Conservation (phyloP, 1,140 invertebrate genomes). For the Mylabris phalerata region DNA sequence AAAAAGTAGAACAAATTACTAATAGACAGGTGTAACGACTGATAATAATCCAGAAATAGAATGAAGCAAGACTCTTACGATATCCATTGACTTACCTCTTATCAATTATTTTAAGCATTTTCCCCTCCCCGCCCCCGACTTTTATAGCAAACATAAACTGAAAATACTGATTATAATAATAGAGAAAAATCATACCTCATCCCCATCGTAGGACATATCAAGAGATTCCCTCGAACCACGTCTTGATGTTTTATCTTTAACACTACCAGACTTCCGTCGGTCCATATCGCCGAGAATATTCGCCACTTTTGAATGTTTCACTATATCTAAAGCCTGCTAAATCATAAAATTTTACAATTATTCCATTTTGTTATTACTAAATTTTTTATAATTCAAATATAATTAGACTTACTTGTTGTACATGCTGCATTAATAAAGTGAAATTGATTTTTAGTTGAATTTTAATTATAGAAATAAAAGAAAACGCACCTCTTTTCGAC, state of each 20-base stretch:
- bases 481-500: conserved; percentile 75
- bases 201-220: conserved; percentile 54
- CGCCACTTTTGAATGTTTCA: conserved; percentile 80
- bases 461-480: not conserved
- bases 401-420: conserved; percentile 51
- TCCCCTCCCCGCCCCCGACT: too few species aligned
- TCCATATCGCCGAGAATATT: conserved; percentile 53
- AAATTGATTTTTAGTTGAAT: conserved; percentile 30
- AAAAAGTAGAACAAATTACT: too few species aligned
- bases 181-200: conserved; percentile 49
- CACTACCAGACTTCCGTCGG: conserved; percentile 41
- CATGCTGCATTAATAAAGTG: conserved; percentile 46
- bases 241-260: conserved; percentile 43
- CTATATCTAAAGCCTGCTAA: conserved; percentile 74
- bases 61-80: too few species aligned
- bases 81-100: too few species aligned
- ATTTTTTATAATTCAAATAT: not conserved
- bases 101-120: too few species aligned
- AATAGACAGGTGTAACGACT: too few species aligned
- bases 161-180: not conserved
- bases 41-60: too few species aligned
- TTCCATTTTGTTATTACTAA: not conserved
- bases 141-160: too few species aligned
- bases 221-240: conserved; percentile 56
- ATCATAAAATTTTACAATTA: conserved; percentile 1